These are phyloP conservation scores for Nasonovia ribisnigri DNA, from an alignment of 2,888 invertebrate genomes.

Conservation along the genomic window DNA sequence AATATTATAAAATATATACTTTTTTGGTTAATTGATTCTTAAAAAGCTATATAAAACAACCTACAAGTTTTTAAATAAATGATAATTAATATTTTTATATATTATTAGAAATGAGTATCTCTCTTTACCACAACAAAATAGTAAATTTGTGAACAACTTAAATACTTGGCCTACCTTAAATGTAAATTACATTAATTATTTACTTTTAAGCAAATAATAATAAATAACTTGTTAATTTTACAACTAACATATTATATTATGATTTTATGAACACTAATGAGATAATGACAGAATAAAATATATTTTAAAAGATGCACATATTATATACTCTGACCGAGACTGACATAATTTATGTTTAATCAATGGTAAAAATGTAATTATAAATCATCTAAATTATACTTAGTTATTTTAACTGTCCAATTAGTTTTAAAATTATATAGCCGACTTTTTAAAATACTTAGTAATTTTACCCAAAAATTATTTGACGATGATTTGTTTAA, in stretches of 20 bases:
- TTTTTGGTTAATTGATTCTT: neutral
- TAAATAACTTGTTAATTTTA: neutral
- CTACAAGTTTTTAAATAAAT: neutral
- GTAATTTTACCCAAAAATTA: constrained; percentile 60
- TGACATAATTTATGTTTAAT: too few species aligned
- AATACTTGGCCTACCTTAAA: neutral
- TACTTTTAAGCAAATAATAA: neutral
- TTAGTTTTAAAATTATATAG: neutral
- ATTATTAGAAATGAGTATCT: neutral
- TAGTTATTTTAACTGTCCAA: too few species aligned
- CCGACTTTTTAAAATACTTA: constrained; percentile 20
- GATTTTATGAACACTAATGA: neutral
- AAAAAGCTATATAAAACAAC: neutral
- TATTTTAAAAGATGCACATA: too few species aligned
- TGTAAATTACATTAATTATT: neutral
- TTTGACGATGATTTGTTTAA: constrained; percentile 57
- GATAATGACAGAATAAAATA: too few species aligned
- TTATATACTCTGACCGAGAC: too few species aligned
- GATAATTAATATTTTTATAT: neutral
- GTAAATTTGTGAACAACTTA: neutral
- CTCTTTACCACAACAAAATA: neutral
- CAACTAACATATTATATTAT: neutral
- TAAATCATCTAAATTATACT: neutral
- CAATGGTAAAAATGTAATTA: neutral
- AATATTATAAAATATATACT: neutral